Evolutionary conservation across 2,113 vertebrate genomes (phyloP).

Genomic region (Catagonus wagneri): DNA sequence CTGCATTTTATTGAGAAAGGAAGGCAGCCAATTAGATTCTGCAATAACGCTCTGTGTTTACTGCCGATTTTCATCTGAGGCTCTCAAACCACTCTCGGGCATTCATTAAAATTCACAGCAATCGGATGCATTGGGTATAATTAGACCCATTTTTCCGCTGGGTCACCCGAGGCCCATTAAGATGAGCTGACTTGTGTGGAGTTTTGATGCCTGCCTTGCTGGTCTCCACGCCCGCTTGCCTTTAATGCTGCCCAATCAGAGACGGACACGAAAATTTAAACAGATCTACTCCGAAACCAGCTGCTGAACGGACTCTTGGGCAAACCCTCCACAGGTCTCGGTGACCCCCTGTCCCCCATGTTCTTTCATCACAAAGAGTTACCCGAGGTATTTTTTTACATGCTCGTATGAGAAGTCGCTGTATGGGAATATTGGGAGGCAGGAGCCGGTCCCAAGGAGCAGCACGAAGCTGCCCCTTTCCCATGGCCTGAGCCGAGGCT

Average conservation of each 20-base stretch:
- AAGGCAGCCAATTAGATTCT: not conserved
- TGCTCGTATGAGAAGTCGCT: slow-evolving; percentile 40
- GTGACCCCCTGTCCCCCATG: rapidly evolving
- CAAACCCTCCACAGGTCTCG: rapidly evolving
- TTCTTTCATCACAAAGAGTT: slow-evolving; percentile 47
- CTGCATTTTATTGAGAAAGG: not conserved
- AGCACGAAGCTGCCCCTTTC: slow-evolving; percentile 79
- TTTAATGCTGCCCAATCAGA: not conserved
- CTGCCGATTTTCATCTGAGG: not conserved
- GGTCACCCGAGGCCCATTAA: slow-evolving; percentile 21
- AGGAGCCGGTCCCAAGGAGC: slow-evolving; percentile 65
- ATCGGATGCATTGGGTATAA: not conserved
- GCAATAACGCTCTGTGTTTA: not conserved
- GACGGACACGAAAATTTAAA: not conserved
- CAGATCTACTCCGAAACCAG: not conserved
- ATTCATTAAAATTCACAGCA: not conserved
- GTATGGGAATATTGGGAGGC: slow-evolving; percentile 60
- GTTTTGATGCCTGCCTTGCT: rapidly evolving
- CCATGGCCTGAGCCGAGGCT: slow-evolving; percentile 82
- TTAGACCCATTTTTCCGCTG: slow-evolving; percentile 39
- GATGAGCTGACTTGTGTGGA: rapidly evolving
- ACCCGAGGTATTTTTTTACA: slow-evolving; percentile 35
- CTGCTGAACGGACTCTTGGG: not conserved
- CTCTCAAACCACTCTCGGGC: not conserved
- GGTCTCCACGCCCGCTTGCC: not conserved